Base-by-base conservation (phyloP, 2,888 invertebrate genomes). In the Platycheirus rosarum region DNA sequence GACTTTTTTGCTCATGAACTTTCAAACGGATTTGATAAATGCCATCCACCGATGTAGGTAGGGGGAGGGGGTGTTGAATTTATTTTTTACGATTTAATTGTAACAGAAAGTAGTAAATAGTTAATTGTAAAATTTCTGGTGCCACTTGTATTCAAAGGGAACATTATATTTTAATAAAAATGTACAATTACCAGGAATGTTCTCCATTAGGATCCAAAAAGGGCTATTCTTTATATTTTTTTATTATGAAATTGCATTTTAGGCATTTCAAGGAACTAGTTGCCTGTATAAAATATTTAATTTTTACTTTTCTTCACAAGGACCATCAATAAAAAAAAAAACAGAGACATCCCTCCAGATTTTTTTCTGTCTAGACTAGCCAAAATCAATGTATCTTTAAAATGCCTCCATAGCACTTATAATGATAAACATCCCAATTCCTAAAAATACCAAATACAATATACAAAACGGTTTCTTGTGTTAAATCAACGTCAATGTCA, bases 11-110 rank as follows among this genome's bases (percentile, higher is more conserved):
- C 73, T 90, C 18, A 40, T 89, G 8, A 86, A 87, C 20, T 85
- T 90, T 71, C 89, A 89, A 78, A 88, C 86, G 3, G 87, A 88
- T 85, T 85, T 90, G 53, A 49, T 88, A 13, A 16, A 40, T 37
- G 68, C 55, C 11, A 35, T 82, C 6, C 1, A 44, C 1, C 26
- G 23, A 8, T 55, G 32, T 32, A 32, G 1, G 29, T 32, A 7
- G 8, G 29, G 29, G 8, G 8, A 40, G 23, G 2, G 7, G 2
- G 8, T 32, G 1, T 7, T n/a, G 7, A 5, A 13, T 42, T 42
- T 16, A 42, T 42, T 11, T 42, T 16, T 42, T 13, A 13, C 13
- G 13, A 40, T 40, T 40, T 40, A 13, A 40, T 23, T 23, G 23
- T 23, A n/a, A n/a, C n/a, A n/a, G n/a, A n/a, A n/a, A n/a, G n/a